Base-by-base conservation (phyloP, 2,113 vertebrate genomes). In the Mesocricetus auratus region DNA sequence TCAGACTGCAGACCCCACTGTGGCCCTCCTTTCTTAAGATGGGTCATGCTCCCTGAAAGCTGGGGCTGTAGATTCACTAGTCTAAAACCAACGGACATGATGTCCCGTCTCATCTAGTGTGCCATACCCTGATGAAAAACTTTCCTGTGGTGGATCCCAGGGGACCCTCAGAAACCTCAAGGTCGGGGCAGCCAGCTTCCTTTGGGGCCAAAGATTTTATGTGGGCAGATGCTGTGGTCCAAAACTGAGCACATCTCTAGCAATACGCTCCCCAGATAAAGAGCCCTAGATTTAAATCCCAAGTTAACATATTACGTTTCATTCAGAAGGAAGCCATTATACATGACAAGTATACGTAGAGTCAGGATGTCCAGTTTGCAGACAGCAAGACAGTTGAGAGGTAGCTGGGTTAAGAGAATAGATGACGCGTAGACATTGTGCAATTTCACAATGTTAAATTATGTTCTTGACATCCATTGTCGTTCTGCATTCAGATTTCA, bases 401-500 rank as follows among this genome's bases (percentile, higher is more conserved):
- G 62, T 47, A 62, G 78, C 36, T 90, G 83, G 85, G 74, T 82
- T 64, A 66, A 75, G 86, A 85, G 88, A 73, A 50, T 93, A 91
- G 91, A 85, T 88, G 36, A 96, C 91, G 93, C 91, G 31, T 75
- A 89, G 93, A 94, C 89, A 92, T 45, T 98, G 97, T 96, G 97
- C 96, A 96, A 89, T 94, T 97, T 96, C 97, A 90, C 87, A 96
- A 94, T 6, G 87, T 92, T 96, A 96, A 98, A 97, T 97, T 97
- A 93, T 96, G 93, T 50, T 98, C 98, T 96, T 75, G 89, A 91
- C 97, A 58, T 98, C 92, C 86, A 73, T 56, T 97, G 95, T 97
- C 87, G 96, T 96, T 96, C 97, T 97, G 95, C 90, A 89, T 96
- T 98, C 91, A 97, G 78, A 97, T 98, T 96, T 98, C 95, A 96